A percentile compares a stretch with the other conserved stretches of the same genome.
phyloP scores from a whole-genome alignment of 2,797 vertebrate species.

The Cuculus canorus region DNA sequence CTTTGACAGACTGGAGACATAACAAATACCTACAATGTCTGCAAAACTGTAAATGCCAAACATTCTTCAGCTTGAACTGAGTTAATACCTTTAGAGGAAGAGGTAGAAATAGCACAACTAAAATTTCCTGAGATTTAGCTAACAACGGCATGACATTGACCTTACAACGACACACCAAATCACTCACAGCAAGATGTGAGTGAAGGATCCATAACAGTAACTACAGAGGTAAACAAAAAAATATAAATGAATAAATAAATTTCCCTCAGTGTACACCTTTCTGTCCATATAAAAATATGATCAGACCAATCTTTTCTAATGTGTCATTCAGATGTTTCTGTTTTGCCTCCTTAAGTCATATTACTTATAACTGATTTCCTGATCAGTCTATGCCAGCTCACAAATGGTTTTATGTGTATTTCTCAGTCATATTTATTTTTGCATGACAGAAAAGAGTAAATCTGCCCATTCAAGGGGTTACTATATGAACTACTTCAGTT shows the following conservation, averaged over 20 bases:
- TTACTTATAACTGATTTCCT: not conserved
- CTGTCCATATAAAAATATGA: accelerated
- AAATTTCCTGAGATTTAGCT: not conserved
- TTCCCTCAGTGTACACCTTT: not conserved
- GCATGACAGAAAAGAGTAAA: not conserved
- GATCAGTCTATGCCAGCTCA: not conserved
- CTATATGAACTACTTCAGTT: not conserved
- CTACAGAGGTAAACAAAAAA: not conserved
- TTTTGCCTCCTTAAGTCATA: not conserved
- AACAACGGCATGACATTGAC: accelerated
- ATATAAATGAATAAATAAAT: not conserved
- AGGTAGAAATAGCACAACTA: accelerated
- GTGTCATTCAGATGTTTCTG: not conserved
- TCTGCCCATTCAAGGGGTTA: not conserved
- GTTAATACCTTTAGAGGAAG: not conserved
- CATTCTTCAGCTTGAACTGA: not conserved
- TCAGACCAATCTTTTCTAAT: not conserved
- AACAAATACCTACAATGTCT: not conserved
- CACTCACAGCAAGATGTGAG: not conserved
- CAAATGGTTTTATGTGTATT: not conserved
- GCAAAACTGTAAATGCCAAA: not conserved
- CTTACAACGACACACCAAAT: not conserved
- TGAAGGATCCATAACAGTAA: not conserved
- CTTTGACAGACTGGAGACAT: not conserved
- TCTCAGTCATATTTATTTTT: not conserved